phyloP scores from a whole-genome alignment of 2,113 vertebrate genomes.

The Carassius gibelio region DNA sequence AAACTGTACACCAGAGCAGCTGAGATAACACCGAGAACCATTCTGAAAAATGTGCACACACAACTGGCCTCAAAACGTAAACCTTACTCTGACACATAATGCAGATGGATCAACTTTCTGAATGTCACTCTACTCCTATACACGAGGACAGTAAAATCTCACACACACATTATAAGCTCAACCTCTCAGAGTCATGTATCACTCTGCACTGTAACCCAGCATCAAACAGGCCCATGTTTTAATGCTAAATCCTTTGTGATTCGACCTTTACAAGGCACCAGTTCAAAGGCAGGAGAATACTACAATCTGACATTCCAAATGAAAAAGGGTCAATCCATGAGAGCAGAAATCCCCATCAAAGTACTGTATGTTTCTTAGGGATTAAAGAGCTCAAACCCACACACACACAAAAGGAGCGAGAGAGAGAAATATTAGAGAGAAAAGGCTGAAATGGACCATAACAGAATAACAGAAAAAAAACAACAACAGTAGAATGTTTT shows the following conservation, averaged over 20 bases:
- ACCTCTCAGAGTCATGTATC: slow-evolving; percentile 26
- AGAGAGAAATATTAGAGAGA: background rate
- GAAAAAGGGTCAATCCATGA: slow-evolving; percentile 17
- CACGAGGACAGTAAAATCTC: slow-evolving; percentile 5
- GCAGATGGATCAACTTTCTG: slow-evolving; percentile 36
- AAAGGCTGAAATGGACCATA: background rate
- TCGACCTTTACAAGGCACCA: slow-evolving; percentile 32
- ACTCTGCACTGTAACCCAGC: slow-evolving; percentile 12
- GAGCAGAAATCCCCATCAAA: slow-evolving; percentile 25
- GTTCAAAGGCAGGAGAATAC: slow-evolving; percentile 26
- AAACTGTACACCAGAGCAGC: slow-evolving; percentile 44
- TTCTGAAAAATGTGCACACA: background rate
- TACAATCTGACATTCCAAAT: slow-evolving; percentile 22
- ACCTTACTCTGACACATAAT: slow-evolving; percentile 14
- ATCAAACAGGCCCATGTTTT: slow-evolving; percentile 27
- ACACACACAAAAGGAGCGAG: background rate
- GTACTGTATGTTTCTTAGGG: slow-evolving; percentile 4
- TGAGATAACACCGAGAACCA: slow-evolving; percentile 39
- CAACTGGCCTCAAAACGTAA: slow-evolving; percentile 28
- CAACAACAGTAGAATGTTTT: background rate
- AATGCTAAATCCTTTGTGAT: slow-evolving; percentile 28
- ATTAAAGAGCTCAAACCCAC: slow-evolving; percentile 25
- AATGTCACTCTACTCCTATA: background rate
- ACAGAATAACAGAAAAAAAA: background rate
- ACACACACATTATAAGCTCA: background rate